These are phyloP conservation scores for Mythimna impura DNA, from an alignment of 2,888 invertebrate genomes.

Conservation along the genomic window DNA sequence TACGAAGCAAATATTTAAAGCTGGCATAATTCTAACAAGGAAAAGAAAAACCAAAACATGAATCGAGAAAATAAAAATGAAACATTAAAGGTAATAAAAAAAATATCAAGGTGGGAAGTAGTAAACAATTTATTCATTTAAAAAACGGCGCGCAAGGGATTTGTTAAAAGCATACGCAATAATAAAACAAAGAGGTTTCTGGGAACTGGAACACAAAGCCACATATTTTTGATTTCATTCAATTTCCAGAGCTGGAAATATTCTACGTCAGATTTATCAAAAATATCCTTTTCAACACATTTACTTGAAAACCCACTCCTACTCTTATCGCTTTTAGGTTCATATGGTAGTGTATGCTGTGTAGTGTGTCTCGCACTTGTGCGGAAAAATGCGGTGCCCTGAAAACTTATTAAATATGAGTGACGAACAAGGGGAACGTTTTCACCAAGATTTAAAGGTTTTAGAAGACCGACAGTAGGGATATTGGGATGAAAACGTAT, in stretches of 20 bases:
- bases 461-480: no score
- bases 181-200: conserved; percentile 2
- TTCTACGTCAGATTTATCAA: conserved; percentile 1
- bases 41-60: background rate
- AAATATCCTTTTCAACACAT: no score
- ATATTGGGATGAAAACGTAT: no score
- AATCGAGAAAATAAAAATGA: conserved; percentile 32
- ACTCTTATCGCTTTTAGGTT: no score
- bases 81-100: conserved; percentile 7
- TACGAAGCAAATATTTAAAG: background rate
- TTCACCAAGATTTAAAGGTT: no score
- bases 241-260: conserved; percentile 1
- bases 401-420: no score
- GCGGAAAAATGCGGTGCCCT: no score
- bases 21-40: conserved; percentile 12
- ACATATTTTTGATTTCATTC: conserved; percentile 15
- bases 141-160: no score
- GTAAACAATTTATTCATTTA: conserved; percentile 14
- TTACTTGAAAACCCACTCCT: no score
- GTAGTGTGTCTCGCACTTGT: no score
- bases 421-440: no score
- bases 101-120: conserved; percentile 27
- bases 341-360: no score
- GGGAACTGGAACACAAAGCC: background rate
- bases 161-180: background rate